These are phyloP conservation scores for Theristicus caerulescens DNA, from an alignment of 2,113 vertebrate species.

Conservation along the genomic window DNA sequence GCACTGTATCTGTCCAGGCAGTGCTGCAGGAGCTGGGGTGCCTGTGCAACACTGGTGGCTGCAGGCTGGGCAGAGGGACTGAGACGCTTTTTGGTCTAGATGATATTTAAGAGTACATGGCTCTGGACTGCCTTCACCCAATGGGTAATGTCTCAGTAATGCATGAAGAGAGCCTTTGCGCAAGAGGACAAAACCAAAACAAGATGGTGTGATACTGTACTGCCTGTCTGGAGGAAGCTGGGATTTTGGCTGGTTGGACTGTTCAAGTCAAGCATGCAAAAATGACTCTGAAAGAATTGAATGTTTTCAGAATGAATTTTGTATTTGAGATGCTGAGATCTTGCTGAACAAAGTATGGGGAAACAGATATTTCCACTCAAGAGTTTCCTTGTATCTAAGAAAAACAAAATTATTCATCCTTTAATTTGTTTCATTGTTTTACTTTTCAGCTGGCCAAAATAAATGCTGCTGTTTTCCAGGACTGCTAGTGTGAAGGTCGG, in stretches of 20 bases:
- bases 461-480: not conserved
- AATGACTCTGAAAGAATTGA: not conserved
- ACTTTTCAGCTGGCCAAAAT: not conserved
- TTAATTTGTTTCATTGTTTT: not conserved
- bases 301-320: not conserved
- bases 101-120: not conserved
- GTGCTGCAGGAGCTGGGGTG: not conserved
- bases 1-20: rapidly evolving
- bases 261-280: not conserved
- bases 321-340: not conserved
- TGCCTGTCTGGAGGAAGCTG: not conserved
- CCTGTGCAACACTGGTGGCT: not conserved
- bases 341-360: not conserved
- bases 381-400: not conserved
- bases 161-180: not conserved
- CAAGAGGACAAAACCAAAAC: not conserved
- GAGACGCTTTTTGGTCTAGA: not conserved
- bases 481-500: not conserved
- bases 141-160: too few relatives aligned
- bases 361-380: not conserved
- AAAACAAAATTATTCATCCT: not conserved
- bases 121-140: not conserved
- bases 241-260: not conserved
- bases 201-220: not conserved
- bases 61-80: not conserved